phyloP scores from a whole-genome alignment of 2,888 invertebrate species.

The Drosophila flavopinicola region DNA sequence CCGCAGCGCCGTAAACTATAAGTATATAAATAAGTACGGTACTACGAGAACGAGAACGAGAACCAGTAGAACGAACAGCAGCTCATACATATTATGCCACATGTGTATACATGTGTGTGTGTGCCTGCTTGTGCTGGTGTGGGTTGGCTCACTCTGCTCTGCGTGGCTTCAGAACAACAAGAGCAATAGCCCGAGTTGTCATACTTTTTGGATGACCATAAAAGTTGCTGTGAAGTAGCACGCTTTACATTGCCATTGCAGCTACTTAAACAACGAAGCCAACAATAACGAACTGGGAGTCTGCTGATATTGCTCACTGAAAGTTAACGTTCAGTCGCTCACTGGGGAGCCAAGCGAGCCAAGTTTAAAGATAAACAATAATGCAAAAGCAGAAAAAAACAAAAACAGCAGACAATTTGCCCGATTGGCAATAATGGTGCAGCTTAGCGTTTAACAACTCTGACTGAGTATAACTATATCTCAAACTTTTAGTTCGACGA shows the following conservation, averaged over 20 bases:
- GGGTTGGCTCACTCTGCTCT: conserved; percentile 22
- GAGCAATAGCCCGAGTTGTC: conserved; percentile 75
- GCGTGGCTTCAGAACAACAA: conserved; percentile 43
- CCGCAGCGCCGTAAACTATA: conserved; percentile 79
- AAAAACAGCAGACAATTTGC: background rate
- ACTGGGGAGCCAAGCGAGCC: conserved; percentile 57
- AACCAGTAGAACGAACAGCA: conserved; percentile 37
- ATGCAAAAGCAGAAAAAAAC: conserved; percentile 32
- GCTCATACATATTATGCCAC: conserved; percentile 60
- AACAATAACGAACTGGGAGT: conserved; percentile 25
- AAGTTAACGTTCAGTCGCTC: conserved; percentile 66
- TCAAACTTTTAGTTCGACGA: background rate
- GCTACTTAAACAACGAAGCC: conserved; percentile 51
- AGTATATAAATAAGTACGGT: conserved; percentile 76
- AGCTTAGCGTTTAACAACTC: conserved; percentile 21
- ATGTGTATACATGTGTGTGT: conserved; percentile 36
- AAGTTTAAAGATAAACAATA: conserved; percentile 76
- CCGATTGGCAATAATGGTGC: conserved; percentile 13
- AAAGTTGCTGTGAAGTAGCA: conserved; percentile 76
- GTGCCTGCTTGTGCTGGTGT: conserved; percentile 6
- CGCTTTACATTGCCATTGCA: conserved; percentile 67
- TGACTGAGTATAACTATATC: background rate
- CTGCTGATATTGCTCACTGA: conserved; percentile 21
- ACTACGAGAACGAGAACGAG: conserved; percentile 28
- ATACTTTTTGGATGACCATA: conserved; percentile 80